Percentiles rank a stretch among this genome's conserved stretches.
These are phyloP conservation scores for Caradrina clavipalpis DNA, from an alignment of 2,888 invertebrate genomes.

Conservation along the genomic window DNA sequence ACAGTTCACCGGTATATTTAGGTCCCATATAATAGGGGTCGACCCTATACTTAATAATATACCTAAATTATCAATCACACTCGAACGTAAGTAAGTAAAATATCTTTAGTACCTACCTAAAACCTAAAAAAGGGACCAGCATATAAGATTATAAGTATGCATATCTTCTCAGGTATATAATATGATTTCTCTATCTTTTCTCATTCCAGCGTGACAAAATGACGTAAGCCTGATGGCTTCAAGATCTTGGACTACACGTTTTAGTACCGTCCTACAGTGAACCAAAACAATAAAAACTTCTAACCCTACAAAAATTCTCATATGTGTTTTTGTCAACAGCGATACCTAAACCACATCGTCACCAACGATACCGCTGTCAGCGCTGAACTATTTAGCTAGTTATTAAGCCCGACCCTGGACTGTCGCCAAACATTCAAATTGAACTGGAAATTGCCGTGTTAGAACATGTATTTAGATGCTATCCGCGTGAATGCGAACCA, in stretches of 20 bases:
- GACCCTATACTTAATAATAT: too few relatives aligned
- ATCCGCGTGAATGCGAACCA: conserved; percentile 44
- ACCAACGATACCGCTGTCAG: conserved; percentile 49
- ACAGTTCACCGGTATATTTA: too few relatives aligned
- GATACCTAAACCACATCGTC: conserved; percentile 57
- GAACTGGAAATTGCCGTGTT: conserved; percentile 67
- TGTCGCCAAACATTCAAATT: conserved; percentile 76
- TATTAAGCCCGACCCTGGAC: conserved; percentile 70
- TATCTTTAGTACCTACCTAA: too few relatives aligned
- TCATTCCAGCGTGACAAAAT: background rate
- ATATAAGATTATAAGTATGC: too few relatives aligned
- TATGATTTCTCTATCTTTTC: too few relatives aligned
- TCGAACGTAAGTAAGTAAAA: too few relatives aligned
- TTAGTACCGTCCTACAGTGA: background rate
- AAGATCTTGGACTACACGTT: background rate
- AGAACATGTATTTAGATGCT: conserved; percentile 63
- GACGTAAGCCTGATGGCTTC: background rate
- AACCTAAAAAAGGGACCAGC: too few relatives aligned
- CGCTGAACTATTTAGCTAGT: conserved; percentile 69
- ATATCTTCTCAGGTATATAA: too few relatives aligned
- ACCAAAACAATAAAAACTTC: conserved; percentile 2
- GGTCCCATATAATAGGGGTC: too few relatives aligned
- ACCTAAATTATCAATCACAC: too few relatives aligned
- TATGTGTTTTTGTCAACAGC: conserved; percentile 23
- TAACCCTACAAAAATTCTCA: background rate